These are phyloP conservation scores for Podiceps cristatus DNA, from an alignment of 2,113 vertebrate genomes.

Conservation along the genomic window DNA sequence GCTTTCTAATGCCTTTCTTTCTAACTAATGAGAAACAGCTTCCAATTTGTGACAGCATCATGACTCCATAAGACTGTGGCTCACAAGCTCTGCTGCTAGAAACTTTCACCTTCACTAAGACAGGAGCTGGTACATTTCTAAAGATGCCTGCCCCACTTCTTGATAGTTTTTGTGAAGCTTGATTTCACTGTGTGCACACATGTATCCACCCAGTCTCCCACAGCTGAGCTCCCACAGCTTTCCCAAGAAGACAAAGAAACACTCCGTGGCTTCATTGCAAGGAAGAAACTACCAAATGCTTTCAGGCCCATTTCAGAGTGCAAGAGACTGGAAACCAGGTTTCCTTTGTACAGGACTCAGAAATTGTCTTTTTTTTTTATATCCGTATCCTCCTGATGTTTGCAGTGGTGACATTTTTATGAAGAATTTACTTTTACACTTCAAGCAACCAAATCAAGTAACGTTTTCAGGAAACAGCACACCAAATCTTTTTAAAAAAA, in stretches of 20 bases:
- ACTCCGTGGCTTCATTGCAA: background rate
- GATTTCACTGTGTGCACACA: background rate
- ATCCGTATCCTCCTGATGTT: background rate
- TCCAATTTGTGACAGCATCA: background rate
- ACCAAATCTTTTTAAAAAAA: background rate
- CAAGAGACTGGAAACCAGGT: background rate
- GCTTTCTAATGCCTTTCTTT: background rate
- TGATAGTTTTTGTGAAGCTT: background rate
- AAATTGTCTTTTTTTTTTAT: background rate
- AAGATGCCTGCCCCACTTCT: background rate
- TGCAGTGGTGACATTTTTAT: background rate
- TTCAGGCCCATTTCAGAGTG: background rate
- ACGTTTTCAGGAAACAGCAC: background rate
- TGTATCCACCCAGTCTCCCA: background rate
- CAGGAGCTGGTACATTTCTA: background rate
- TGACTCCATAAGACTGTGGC: fast-evolving
- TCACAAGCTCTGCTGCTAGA: background rate
- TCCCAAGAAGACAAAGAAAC: background rate
- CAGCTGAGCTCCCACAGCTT: background rate
- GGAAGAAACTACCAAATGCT: background rate
- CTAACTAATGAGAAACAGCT: background rate
- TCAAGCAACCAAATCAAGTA: background rate
- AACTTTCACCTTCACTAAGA: background rate
- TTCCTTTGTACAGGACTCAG: background rate
- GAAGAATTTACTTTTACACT: background rate